These are phyloP conservation scores for Heteromyza rotundicornis DNA, from an alignment of 2,888 invertebrate species.

Conservation along the genomic window DNA sequence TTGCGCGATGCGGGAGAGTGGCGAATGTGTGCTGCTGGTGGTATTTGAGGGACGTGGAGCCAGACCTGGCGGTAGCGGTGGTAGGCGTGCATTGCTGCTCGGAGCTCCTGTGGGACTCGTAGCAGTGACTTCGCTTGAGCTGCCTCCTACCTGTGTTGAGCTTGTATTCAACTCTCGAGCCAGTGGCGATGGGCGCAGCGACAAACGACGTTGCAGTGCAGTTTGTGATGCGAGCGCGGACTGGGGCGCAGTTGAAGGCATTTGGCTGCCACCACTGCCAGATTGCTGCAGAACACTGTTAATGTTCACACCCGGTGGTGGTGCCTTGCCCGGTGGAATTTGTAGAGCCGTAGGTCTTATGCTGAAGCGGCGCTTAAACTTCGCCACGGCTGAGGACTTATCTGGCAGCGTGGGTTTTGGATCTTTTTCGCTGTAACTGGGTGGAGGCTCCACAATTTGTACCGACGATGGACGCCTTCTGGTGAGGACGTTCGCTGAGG, in stretches of 20 bases:
- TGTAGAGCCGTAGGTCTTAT: conserved; percentile 59
- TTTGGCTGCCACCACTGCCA: conserved; percentile 10
- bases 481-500: conserved; percentile 32
- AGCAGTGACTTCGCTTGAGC: conserved; percentile 24
- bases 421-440: conserved; percentile 53
- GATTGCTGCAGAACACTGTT: conserved; percentile 19
- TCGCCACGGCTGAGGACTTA: conserved; percentile 30
- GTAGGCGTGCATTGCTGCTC: conserved; percentile 36
- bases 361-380: conserved; percentile 60
- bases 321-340: conserved; percentile 60
- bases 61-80: conserved; percentile 32
- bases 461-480: conserved; percentile 43
- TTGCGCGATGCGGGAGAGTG: conserved; percentile 60
- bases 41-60: conserved; percentile 37
- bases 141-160: conserved; percentile 14
- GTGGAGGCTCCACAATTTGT: conserved; percentile 54
- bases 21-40: conserved; percentile 60
- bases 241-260: conserved; percentile 16
- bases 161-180: conserved; percentile 48
- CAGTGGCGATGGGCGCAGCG: conserved; percentile 59
- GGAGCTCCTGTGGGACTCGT: conserved; percentile 29
- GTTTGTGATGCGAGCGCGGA: conserved; percentile 42
- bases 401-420: conserved; percentile 12
- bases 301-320: conserved; percentile 46
- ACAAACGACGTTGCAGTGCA: conserved; percentile 56